Conservation (phyloP, 2,797 vertebrate species). For the Arvicola amphibius region DNA sequence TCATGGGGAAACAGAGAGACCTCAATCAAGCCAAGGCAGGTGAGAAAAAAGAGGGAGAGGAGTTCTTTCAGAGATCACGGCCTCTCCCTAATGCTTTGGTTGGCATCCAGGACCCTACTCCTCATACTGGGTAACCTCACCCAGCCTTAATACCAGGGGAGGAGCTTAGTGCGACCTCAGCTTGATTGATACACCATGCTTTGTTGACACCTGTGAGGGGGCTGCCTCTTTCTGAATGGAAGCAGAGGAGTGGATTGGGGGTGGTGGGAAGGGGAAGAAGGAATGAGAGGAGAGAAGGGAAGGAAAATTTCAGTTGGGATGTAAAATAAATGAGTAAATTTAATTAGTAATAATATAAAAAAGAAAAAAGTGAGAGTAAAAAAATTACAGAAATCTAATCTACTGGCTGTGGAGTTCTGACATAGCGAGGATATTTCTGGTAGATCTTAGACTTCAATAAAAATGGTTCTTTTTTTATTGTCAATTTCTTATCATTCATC, state of each 20-base stretch:
- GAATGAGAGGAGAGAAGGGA: neutral
- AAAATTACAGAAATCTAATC: neutral
- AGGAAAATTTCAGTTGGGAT: neutral
- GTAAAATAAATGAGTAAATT: neutral
- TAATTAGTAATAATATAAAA: neutral
- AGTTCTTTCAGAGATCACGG: neutral
- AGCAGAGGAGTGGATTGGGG: neutral
- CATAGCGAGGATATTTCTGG: neutral
- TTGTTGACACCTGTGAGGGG: neutral
- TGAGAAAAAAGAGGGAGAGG: neutral
- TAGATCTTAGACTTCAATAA: neutral
- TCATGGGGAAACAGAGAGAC: neutral
- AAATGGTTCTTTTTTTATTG: too few species aligned
- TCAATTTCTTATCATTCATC: neutral
- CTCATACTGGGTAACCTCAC: neutral
- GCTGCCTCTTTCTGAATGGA: neutral
- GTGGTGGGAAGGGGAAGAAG: rapidly evolving
- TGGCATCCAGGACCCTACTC: neutral
- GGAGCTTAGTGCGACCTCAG: neutral
- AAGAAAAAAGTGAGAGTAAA: neutral
- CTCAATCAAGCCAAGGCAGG: neutral
- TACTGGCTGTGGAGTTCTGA: neutral
- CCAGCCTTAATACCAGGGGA: neutral
- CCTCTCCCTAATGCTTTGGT: neutral
- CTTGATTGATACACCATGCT: neutral